Evolutionary conservation across 2,888 invertebrate genomes (phyloP).

Genomic region (Pycnomerus fuliginosus): DNA sequence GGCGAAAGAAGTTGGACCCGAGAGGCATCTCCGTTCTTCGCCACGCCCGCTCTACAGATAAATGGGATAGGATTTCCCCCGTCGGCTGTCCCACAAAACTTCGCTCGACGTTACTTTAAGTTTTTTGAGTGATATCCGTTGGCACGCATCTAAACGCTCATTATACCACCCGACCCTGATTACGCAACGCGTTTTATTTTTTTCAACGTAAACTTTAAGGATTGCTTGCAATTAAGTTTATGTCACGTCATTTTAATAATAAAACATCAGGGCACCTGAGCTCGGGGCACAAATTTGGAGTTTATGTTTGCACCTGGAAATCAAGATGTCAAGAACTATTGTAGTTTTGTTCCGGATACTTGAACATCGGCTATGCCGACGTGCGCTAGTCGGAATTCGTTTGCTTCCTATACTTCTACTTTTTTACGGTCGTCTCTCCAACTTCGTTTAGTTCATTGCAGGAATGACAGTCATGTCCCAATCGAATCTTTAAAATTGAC

Average conservation of each 20-base stretch:
- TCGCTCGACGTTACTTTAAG: slow-evolving; percentile 16
- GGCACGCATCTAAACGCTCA: slow-evolving; percentile 5
- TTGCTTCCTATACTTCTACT: too few relatives aligned
- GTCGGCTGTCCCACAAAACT: slow-evolving; percentile 32
- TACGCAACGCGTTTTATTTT: slow-evolving; percentile 11
- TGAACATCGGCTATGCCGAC: too few relatives aligned
- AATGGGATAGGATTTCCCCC: slow-evolving; percentile 32
- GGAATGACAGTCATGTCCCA: too few relatives aligned
- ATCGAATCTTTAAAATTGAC: too few relatives aligned
- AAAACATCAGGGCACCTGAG: too few relatives aligned
- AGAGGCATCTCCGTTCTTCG: slow-evolving; percentile 29
- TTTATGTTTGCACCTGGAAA: too few relatives aligned
- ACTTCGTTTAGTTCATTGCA: too few relatives aligned
- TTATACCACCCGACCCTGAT: slow-evolving; percentile 9
- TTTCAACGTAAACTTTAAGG: slow-evolving; percentile 16
- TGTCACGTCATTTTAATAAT: slow-evolving; percentile 12
- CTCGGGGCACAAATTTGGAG: too few relatives aligned
- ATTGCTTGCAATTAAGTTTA: slow-evolving; percentile 13
- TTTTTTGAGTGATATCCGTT: slow-evolving; percentile 16
- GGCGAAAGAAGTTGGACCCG: slow-evolving; percentile 29
- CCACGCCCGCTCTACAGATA: slow-evolving; percentile 30
- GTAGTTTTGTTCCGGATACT: too few relatives aligned
- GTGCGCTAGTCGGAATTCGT: too few relatives aligned
- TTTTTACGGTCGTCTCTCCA: too few relatives aligned
- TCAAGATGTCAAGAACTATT: too few relatives aligned